phyloP scores from a whole-genome alignment of 2,113 vertebrate genomes.

The Lycocorax pyrrhopterus region DNA sequence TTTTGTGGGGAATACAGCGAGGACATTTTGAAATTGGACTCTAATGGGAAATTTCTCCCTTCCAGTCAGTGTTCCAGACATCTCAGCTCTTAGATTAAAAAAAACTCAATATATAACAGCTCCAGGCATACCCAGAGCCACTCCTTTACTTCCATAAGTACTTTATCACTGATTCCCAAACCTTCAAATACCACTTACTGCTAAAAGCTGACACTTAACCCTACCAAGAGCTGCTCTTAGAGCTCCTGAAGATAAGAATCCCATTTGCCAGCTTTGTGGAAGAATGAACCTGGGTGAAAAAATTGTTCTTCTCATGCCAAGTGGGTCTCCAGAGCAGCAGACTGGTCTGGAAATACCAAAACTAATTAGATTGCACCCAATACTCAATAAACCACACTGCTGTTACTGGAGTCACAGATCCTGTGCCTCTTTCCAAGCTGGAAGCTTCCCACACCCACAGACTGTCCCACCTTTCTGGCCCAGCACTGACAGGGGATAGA shows the following conservation, averaged over 20 bases:
- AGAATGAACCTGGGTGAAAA: background rate
- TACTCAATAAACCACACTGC: background rate
- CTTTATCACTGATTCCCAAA: background rate
- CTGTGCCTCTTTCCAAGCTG: background rate
- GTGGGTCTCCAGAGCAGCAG: background rate
- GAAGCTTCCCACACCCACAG: background rate
- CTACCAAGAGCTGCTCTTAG: background rate
- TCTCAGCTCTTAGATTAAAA: background rate
- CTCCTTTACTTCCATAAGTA: background rate
- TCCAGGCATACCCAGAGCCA: background rate
- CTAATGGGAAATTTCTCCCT: background rate
- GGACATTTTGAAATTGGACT: background rate
- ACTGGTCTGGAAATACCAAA: background rate
- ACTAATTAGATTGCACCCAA: background rate
- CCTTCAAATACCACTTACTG: background rate
- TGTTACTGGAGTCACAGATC: background rate
- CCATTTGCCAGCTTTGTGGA: background rate
- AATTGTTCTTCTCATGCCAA: background rate
- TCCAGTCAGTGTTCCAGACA: background rate
- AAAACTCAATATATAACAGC: background rate
- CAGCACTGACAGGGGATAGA: background rate
- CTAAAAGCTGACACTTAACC: background rate
- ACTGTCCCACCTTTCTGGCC: background rate
- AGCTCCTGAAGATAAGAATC: background rate
- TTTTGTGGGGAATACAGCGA: background rate